Evolutionary conservation across 2,797 vertebrate species (phyloP).

Genomic region (Neostethus bicornis): DNA sequence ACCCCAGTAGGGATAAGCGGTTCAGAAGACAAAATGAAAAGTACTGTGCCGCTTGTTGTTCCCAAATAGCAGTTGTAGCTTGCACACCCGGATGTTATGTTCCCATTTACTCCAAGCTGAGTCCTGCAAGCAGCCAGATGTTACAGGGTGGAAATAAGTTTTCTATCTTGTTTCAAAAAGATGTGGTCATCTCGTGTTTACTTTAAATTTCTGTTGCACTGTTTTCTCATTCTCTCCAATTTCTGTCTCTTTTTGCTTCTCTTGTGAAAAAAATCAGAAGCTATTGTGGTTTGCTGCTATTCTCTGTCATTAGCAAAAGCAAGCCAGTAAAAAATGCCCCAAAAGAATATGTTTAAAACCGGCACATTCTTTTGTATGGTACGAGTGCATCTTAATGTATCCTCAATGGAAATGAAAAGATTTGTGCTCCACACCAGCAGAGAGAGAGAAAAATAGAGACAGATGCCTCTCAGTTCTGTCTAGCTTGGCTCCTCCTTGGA

Average conservation of each 20-base stretch:
- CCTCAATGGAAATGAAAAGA: slow-evolving; percentile 3
- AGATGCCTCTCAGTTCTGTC: slow-evolving; percentile 42
- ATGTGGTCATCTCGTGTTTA: neutral
- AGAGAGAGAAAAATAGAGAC: slow-evolving; percentile 20
- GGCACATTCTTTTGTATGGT: neutral
- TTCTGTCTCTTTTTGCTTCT: neutral
- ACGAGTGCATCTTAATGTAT: slow-evolving; percentile 5
- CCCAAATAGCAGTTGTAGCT: too few relatives aligned
- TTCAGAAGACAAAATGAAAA: too few relatives aligned
- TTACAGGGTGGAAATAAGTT: too few relatives aligned
- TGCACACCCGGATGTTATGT: too few relatives aligned
- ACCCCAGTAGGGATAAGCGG: too few relatives aligned
- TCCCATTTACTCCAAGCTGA: too few relatives aligned
- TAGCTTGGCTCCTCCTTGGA: slow-evolving; percentile 20
- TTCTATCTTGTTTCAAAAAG: too few relatives aligned
- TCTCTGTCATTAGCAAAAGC: slow-evolving; percentile 7
- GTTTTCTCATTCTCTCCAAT: neutral
- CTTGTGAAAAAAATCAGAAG: slow-evolving; percentile 49
- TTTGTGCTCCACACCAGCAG: slow-evolving; percentile 18
- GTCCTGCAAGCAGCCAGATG: too few relatives aligned
- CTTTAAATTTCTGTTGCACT: slow-evolving; percentile 5
- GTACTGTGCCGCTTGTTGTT: too few relatives aligned
- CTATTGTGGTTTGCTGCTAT: slow-evolving; percentile 12
- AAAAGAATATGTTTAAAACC: neutral
- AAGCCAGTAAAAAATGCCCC: slow-evolving; percentile 14